phyloP scores from a whole-genome alignment of 2,888 invertebrate genomes.

The Argyresthia goedartella region DNA sequence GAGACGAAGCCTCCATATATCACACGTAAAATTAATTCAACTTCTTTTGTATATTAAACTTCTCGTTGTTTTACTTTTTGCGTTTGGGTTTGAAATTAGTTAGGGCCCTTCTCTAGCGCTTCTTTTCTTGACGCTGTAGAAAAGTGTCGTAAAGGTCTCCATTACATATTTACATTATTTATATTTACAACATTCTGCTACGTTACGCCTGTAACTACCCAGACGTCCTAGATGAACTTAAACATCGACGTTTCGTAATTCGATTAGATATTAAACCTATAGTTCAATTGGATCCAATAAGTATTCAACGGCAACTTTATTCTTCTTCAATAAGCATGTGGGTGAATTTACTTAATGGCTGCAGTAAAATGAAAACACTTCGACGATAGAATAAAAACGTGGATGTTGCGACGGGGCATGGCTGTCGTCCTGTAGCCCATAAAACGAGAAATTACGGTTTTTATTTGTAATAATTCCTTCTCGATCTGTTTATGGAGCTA shows the following conservation, averaged over 20 bases:
- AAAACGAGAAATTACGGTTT: constrained; percentile 21
- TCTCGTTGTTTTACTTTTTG: background rate
- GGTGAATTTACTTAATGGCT: constrained; percentile 64
- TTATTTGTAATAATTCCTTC: constrained; percentile 12
- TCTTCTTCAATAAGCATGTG: constrained; percentile 66
- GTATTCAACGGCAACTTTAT: constrained; percentile 33
- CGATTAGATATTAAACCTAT: too few relatives aligned
- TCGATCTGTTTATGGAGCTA: background rate
- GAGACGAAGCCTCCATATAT: constrained; percentile 8
- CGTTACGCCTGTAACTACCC: too few relatives aligned
- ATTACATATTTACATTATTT: too few relatives aligned
- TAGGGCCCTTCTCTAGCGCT: too few relatives aligned
- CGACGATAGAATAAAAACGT: constrained; percentile 22
- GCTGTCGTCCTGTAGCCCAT: constrained; percentile 16
- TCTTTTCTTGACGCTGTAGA: constrained; percentile 17
- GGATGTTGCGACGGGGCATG: constrained; percentile 4
- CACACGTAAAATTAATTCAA: background rate
- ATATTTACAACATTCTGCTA: too few relatives aligned
- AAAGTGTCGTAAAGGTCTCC: too few relatives aligned
- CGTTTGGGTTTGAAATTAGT: too few relatives aligned
- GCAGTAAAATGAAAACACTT: constrained; percentile 46
- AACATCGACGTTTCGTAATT: too few relatives aligned
- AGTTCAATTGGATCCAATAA: too few relatives aligned
- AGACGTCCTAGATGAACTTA: too few relatives aligned
- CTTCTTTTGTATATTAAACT: background rate